These are phyloP conservation scores for Leptinotarsa tumamoca DNA, from an alignment of 2,888 invertebrate species.

Conservation along the genomic window DNA sequence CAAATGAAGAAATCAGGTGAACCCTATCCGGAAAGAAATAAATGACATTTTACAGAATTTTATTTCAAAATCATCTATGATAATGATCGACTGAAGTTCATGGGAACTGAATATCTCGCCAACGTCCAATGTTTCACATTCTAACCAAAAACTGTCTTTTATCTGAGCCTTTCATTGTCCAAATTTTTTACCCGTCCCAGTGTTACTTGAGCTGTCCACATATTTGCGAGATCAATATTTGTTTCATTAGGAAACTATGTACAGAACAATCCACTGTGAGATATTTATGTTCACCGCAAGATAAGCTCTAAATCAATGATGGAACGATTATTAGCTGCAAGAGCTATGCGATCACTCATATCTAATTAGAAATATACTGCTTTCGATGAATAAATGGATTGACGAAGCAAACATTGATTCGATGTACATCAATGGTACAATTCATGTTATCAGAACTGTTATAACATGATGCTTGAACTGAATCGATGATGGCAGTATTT, in stretches of 20 bases:
- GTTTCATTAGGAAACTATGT: constrained; percentile 13
- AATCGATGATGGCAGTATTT: not conserved
- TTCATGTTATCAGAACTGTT: not conserved
- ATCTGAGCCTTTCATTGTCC: not conserved
- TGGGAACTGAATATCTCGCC: no score
- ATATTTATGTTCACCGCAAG: constrained; percentile 17
- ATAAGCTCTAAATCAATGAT: constrained; percentile 12
- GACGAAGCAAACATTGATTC: not conserved
- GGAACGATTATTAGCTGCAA: not conserved
- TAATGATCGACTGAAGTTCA: no score
- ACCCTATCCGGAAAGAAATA: no score
- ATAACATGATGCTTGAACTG: not conserved
- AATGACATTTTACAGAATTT: no score
- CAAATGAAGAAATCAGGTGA: no score
- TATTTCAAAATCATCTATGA: no score
- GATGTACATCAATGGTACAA: not conserved
- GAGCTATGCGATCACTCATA: constrained; percentile 1
- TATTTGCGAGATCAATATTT: constrained; percentile 4
- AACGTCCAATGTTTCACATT: no score
- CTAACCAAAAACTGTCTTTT: not conserved
- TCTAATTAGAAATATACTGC: constrained; percentile 13
- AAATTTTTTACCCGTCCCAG: not conserved
- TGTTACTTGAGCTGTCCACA: not conserved
- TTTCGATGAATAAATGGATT: constrained; percentile 4
- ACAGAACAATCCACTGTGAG: constrained; percentile 20